A percentile compares a stretch with the other conserved stretches of the same genome.
Evolutionary conservation across 1,140 invertebrate genomes (phyloP).

Genomic region (Bombus superbus): DNA sequence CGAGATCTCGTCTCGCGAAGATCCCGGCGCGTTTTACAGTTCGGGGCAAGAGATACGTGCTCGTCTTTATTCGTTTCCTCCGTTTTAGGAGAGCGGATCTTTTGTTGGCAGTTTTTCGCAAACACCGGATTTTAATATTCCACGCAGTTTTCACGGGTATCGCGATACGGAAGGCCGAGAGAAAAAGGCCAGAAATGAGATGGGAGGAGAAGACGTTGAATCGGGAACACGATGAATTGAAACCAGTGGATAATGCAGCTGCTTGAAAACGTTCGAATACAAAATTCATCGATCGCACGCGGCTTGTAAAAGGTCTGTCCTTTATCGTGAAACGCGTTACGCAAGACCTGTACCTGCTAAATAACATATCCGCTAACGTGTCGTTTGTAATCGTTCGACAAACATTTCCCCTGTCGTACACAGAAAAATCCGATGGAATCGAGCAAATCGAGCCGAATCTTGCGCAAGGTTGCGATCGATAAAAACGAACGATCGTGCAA

Average conservation of each 20-base stretch:
- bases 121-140: slow-evolving; percentile 37
- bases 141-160: slow-evolving; percentile 45
- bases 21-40: no score
- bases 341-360: no score
- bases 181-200: slow-evolving; percentile 34
- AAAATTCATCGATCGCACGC: slow-evolving; percentile 26
- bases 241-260: neutral
- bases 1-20: no score
- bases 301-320: neutral
- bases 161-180: neutral
- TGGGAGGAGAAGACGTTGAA: slow-evolving; percentile 44
- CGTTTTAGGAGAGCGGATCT: no score
- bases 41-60: neutral
- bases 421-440: no score
- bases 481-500: no score
- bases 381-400: no score
- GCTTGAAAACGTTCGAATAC: slow-evolving; percentile 24
- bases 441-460: no score
- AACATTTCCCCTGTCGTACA: no score
- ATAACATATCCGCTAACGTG: no score
- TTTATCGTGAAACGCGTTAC: neutral
- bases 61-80: neutral
- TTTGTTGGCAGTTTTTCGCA: neutral
- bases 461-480: no score
- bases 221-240: neutral